Conservation (phyloP, 2,797 vertebrate genomes). For the Phrynocephalus forsythii region DNA sequence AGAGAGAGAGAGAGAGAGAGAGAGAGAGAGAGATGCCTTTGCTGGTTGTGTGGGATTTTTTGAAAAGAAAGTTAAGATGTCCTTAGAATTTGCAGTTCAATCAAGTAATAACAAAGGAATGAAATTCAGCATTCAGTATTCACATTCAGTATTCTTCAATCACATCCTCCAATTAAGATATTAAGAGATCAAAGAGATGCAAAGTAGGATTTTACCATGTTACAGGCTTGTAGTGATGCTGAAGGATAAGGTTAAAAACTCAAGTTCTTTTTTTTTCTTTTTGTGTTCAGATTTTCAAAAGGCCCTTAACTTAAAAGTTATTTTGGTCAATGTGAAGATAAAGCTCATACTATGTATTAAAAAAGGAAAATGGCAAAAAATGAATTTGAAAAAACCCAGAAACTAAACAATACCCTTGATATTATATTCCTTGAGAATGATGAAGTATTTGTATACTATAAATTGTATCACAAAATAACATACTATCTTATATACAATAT, state of each 20-base stretch:
- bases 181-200: slow-evolving; percentile 28
- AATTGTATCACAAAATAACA: too few relatives aligned
- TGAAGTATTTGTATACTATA: background rate
- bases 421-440: background rate
- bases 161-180: slow-evolving; percentile 55
- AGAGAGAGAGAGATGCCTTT: slow-evolving; percentile 10
- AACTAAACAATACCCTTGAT: background rate
- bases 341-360: slow-evolving; percentile 14
- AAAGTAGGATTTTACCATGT: slow-evolving; percentile 49
- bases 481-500: background rate
- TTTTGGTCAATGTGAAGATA: background rate
- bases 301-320: slow-evolving; percentile 36
- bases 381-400: background rate
- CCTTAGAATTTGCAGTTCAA: slow-evolving; percentile 54
- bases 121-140: background rate
- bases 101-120: slow-evolving; percentile 53
- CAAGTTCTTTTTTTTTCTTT: slow-evolving; percentile 28
- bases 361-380: slow-evolving; percentile 23
- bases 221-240: background rate
- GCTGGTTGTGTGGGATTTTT: slow-evolving; percentile 25
- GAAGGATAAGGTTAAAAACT: background rate
- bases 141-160: slow-evolving; percentile 33
- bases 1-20: slow-evolving; percentile 25
- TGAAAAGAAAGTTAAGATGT: slow-evolving; percentile 55
- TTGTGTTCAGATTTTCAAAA: slow-evolving; percentile 37